A percentile compares a stretch with the other conserved stretches of the same genome.
These are phyloP conservation scores for Stenichneumon culpator DNA, from an alignment of 2,888 invertebrate genomes.

Conservation along the genomic window DNA sequence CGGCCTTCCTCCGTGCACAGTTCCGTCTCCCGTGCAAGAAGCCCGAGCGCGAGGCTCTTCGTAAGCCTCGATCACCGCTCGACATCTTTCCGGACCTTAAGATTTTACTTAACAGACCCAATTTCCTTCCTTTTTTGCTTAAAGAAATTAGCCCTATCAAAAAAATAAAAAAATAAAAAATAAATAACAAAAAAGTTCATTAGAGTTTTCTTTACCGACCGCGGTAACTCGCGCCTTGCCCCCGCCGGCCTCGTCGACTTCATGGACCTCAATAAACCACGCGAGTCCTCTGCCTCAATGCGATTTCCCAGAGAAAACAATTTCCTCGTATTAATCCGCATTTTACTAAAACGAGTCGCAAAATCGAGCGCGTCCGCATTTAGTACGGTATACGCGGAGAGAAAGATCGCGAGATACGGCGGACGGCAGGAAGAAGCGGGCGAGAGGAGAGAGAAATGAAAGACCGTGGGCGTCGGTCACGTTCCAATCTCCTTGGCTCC, in stretches of 20 bases:
- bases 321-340: no score
- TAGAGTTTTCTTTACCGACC: background rate
- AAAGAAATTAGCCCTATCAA: background rate
- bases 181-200: background rate
- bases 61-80: no score
- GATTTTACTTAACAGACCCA: no score
- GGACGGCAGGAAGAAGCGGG: background rate
- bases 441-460: slow-evolving; percentile 25
- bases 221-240: no score
- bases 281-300: no score
- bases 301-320: no score
- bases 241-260: background rate
- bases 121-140: no score
- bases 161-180: background rate
- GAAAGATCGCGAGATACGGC: background rate
- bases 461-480: slow-evolving; percentile 61
- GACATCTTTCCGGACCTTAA: no score
- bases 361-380: slow-evolving; percentile 8
- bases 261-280: no score
- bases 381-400: slow-evolving; percentile 4
- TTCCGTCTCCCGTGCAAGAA: background rate
- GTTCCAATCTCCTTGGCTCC: slow-evolving; percentile 64
- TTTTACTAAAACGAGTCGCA: background rate
- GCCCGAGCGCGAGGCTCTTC: background rate
- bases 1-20: slow-evolving; percentile 1